phyloP scores from a whole-genome alignment of 2,797 vertebrate genomes.

The Pipistrellus pygmaeus region DNA sequence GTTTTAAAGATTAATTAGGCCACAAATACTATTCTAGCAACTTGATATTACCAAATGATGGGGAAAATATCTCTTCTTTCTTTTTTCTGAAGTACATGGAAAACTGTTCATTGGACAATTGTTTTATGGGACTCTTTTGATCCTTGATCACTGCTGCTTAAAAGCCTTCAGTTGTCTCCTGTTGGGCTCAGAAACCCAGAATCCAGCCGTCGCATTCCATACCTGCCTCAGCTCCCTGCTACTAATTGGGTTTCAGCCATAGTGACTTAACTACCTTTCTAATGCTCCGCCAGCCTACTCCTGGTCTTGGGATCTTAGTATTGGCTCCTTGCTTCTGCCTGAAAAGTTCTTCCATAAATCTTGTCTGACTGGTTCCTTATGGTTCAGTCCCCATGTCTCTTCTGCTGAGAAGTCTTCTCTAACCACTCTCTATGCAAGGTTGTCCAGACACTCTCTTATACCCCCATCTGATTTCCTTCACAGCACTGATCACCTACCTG shows the following conservation, averaged over 20 bases:
- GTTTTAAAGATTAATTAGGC: slow-evolving; percentile 65
- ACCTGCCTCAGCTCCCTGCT: neutral
- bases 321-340: neutral
- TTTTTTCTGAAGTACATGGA: neutral
- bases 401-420: neutral
- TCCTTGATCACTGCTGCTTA: neutral
- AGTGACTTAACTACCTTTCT: neutral
- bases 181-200: neutral
- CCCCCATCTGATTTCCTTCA: neutral
- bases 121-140: neutral
- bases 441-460: neutral
- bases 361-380: neutral
- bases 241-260: neutral
- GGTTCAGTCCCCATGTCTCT: neutral
- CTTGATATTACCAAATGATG: slow-evolving; percentile 37
- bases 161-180: neutral
- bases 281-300: neutral
- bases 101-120: neutral
- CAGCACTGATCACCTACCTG: neutral
- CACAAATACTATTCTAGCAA: slow-evolving; percentile 5
- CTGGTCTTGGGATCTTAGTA: neutral
- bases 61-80: neutral
- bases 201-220: neutral
- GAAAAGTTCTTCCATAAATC: neutral
- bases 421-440: neutral